These are phyloP conservation scores for Sebastes wilsoni DNA, from an alignment of 2,797 vertebrate genomes.

Conservation along the genomic window DNA sequence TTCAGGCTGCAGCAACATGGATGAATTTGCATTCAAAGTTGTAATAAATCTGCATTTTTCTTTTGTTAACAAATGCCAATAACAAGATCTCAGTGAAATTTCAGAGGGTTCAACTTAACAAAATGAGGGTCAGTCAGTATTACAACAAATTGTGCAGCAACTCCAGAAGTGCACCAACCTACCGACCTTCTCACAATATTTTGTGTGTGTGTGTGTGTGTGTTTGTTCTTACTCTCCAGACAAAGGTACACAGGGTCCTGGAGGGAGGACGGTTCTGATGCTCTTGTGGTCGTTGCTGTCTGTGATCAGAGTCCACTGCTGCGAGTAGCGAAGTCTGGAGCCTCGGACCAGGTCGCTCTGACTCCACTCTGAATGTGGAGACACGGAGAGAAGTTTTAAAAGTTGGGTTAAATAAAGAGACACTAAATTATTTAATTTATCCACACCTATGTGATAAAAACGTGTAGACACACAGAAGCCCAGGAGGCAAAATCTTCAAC, in stretches of 20 bases:
- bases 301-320: slow-evolving; percentile 77
- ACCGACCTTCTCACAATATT: background rate
- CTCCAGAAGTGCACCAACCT: background rate
- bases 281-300: slow-evolving; percentile 48
- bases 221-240: slow-evolving; percentile 69
- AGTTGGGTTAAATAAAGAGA: background rate
- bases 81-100: background rate
- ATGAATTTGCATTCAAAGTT: background rate
- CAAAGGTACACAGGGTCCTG: slow-evolving; percentile 57
- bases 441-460: background rate
- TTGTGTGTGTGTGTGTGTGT: background rate
- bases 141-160: too few species aligned
- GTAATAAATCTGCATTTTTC: background rate
- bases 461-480: background rate
- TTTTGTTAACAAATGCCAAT: background rate
- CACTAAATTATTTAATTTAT: background rate
- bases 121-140: background rate
- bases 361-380: slow-evolving; percentile 75
- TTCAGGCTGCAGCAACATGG: background rate
- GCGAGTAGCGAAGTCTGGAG: slow-evolving; percentile 66
- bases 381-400: background rate
- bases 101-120: background rate
- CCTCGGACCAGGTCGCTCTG: slow-evolving; percentile 77
- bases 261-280: slow-evolving; percentile 58
- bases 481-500: background rate